phyloP scores from a whole-genome alignment of 2,888 invertebrate species.

The Nesidiocoris tenuis region DNA sequence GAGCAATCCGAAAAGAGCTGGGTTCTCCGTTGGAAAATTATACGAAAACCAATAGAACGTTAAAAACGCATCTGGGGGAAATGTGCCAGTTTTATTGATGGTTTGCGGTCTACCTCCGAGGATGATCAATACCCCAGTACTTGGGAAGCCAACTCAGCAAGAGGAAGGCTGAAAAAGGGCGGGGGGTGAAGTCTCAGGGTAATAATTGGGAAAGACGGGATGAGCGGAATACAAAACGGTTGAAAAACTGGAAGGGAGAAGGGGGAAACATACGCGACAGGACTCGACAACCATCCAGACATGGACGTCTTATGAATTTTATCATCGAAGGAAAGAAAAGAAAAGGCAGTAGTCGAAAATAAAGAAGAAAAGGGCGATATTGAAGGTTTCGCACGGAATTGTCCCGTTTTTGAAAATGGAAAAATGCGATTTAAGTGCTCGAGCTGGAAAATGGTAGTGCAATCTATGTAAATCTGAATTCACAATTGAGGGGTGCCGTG shows the following conservation, averaged over 20 bases:
- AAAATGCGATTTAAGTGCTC: no score
- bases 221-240: slow-evolving; percentile 41
- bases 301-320: slow-evolving; percentile 44
- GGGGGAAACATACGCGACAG: slow-evolving; percentile 44
- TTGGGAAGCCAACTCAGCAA: background rate
- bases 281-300: slow-evolving; percentile 39
- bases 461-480: no score
- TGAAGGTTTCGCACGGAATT: no score
- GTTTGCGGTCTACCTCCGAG: slow-evolving; percentile 33
- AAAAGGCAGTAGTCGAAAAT: background rate
- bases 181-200: slow-evolving; percentile 21
- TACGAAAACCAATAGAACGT: no score
- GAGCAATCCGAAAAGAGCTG: no score
- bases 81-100: slow-evolving; percentile 40
- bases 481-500: no score
- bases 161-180: background rate
- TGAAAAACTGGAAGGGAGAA: slow-evolving; percentile 17
- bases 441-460: no score
- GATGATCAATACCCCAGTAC: slow-evolving; percentile 38
- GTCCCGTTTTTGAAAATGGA: no score
- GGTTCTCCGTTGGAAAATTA: no score
- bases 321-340: slow-evolving; percentile 18
- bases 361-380: no score
- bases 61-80: background rate
- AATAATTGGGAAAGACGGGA: slow-evolving; percentile 43